phyloP scores from a whole-genome alignment of 2,797 vertebrate genomes.

The Tolypeutes matacus region DNA sequence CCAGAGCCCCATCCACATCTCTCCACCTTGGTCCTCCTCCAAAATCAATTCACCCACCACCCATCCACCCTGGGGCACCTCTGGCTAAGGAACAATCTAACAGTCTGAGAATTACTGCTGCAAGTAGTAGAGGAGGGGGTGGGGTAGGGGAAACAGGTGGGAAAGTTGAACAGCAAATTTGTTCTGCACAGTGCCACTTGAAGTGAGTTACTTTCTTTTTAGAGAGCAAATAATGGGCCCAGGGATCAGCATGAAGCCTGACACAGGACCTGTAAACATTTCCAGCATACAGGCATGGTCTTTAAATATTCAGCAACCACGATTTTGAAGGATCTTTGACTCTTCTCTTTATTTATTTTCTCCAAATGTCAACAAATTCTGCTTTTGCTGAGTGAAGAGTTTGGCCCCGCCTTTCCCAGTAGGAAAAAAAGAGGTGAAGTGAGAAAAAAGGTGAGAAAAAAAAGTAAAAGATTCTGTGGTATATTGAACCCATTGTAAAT shows the following conservation, averaged over 20 bases:
- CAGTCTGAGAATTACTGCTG: neutral
- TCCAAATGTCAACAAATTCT: slow-evolving; percentile 70
- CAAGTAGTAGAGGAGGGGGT: neutral
- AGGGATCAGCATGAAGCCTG: slow-evolving; percentile 63
- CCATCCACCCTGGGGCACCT: fast-evolving
- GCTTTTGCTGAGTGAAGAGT: slow-evolving; percentile 67
- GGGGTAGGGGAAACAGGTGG: neutral
- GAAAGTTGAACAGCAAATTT: neutral
- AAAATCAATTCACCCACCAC: neutral
- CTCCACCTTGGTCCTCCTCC: neutral
- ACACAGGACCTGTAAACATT: slow-evolving; percentile 63
- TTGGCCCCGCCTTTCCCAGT: slow-evolving; percentile 35
- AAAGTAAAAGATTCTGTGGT: neutral
- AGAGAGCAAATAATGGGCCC: slow-evolving; percentile 45
- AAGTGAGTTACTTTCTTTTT: slow-evolving; percentile 1
- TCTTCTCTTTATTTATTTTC: slow-evolving; percentile 49
- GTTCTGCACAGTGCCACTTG: neutral
- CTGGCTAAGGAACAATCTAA: neutral
- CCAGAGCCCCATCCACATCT: neutral
- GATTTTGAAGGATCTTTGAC: slow-evolving; percentile 74
- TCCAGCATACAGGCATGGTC: neutral
- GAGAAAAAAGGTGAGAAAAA: neutral
- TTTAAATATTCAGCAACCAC: slow-evolving; percentile 72
- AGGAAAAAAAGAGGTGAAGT: neutral
- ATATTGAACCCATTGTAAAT: neutral